Evolutionary conservation across 2,113 vertebrate species (phyloP).

Genomic region (Cranoglanis bouderius): DNA sequence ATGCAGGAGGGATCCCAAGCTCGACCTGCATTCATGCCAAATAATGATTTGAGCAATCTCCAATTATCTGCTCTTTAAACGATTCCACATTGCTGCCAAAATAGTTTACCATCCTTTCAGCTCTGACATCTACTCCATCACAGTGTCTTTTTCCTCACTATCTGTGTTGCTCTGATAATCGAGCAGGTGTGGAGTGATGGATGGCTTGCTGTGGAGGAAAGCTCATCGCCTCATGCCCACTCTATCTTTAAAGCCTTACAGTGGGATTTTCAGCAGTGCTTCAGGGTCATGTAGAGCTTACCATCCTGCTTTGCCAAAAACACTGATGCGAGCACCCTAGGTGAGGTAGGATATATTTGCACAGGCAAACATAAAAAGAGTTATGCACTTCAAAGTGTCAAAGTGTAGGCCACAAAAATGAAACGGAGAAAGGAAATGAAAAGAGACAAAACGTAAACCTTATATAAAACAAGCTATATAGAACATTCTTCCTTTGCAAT

Average conservation of each 20-base stretch:
- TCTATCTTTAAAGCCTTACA: conserved; percentile 21
- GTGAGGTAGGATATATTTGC: background rate
- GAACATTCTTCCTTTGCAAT: background rate
- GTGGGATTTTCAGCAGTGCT: conserved; percentile 52
- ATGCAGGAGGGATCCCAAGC: background rate
- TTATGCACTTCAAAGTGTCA: conserved; percentile 21
- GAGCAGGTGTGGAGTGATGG: conserved; percentile 51
- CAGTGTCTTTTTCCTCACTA: conserved; percentile 6
- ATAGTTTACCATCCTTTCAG: conserved; percentile 24
- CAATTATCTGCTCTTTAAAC: conserved; percentile 48
- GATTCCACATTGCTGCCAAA: conserved; percentile 60
- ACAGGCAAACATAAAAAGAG: background rate
- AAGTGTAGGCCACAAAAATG: background rate
- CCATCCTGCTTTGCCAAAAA: background rate
- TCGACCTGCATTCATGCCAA: conserved; percentile 7
- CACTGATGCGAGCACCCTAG: background rate
- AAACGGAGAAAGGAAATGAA: background rate
- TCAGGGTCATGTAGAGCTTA: background rate
- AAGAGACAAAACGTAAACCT: background rate
- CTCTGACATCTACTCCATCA: conserved; percentile 29
- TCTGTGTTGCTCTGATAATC: conserved; percentile 30
- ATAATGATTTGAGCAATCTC: conserved; percentile 27
- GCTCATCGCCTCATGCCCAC: conserved; percentile 22
- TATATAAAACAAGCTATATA: conserved; percentile 9
- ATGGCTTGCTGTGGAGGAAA: conserved; percentile 41